A percentile compares a stretch with the other conserved stretches of the same genome.
phyloP scores from a whole-genome alignment of 2,113 vertebrate genomes.

The Entomyzon cyanotis region DNA sequence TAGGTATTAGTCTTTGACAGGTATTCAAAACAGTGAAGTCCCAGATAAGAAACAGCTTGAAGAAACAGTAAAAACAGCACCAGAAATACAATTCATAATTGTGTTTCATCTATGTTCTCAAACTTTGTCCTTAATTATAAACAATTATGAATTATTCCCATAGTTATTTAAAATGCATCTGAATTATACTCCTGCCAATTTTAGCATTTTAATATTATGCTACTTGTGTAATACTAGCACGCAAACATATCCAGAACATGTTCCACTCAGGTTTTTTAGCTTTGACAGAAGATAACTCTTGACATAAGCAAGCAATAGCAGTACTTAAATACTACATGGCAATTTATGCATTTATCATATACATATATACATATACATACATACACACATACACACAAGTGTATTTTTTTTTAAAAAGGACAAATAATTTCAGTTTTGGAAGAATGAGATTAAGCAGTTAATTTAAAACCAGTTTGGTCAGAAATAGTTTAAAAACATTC shows the following conservation, averaged over 20 bases:
- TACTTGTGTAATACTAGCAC: not conserved
- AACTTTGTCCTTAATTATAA: not conserved
- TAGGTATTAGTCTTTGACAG: not conserved
- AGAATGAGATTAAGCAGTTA: not conserved
- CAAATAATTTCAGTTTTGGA: not conserved
- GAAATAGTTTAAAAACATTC: not conserved
- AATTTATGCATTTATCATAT: not conserved
- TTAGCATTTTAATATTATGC: not conserved
- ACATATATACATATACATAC: too few relatives aligned
- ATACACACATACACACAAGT: rapidly evolving
- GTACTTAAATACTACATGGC: not conserved
- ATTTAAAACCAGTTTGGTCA: not conserved
- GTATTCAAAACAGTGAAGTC: not conserved
- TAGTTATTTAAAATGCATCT: not conserved
- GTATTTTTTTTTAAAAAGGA: not conserved
- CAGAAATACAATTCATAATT: not conserved
- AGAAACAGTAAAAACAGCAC: not conserved
- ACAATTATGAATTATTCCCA: not conserved
- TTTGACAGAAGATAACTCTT: not conserved
- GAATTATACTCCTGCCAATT: not conserved
- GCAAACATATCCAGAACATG: not conserved
- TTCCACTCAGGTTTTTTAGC: not conserved
- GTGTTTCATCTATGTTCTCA: not conserved
- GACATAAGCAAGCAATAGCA: not conserved
- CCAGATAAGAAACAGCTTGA: not conserved